Conservation (phyloP, 2,113 vertebrate species). For the Mionectes macconnelli region DNA sequence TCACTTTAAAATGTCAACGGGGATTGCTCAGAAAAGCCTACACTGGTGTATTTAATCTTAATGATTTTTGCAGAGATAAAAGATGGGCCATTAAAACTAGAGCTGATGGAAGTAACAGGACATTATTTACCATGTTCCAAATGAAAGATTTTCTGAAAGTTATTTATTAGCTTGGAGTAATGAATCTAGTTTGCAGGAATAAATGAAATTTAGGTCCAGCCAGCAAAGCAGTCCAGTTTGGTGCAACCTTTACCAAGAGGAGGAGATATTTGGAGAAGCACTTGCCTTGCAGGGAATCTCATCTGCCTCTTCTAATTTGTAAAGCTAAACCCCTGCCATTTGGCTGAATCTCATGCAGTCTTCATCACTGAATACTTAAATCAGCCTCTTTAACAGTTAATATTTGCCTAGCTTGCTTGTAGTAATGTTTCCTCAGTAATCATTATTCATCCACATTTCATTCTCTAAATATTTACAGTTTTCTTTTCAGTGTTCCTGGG, state of each 20-base stretch:
- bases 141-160: neutral
- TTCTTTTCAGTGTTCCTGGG: neutral
- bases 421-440: neutral
- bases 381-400: neutral
- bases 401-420: conserved; percentile 12
- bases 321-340: neutral
- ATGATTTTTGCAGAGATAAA: conserved; percentile 8
- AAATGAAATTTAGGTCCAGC: neutral
- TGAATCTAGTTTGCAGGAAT: neutral
- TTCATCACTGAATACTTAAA: neutral
- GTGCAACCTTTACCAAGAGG: neutral
- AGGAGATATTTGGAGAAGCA: neutral
- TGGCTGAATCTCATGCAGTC: neutral
- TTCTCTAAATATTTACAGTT: conserved; percentile 30
- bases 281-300: conserved; percentile 3
- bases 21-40: conserved; percentile 3
- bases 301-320: conserved; percentile 27
- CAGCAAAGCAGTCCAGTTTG: neutral
- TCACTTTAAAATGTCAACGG: neutral
- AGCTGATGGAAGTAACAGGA: neutral
- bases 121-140: conserved; percentile 9
- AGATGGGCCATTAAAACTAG: neutral
- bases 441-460: neutral
- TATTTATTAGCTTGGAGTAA: conserved; percentile 21
- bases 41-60: neutral